These are phyloP conservation scores for Ceyx margarethae DNA, from an alignment of 2,113 vertebrate species.

Conservation along the genomic window DNA sequence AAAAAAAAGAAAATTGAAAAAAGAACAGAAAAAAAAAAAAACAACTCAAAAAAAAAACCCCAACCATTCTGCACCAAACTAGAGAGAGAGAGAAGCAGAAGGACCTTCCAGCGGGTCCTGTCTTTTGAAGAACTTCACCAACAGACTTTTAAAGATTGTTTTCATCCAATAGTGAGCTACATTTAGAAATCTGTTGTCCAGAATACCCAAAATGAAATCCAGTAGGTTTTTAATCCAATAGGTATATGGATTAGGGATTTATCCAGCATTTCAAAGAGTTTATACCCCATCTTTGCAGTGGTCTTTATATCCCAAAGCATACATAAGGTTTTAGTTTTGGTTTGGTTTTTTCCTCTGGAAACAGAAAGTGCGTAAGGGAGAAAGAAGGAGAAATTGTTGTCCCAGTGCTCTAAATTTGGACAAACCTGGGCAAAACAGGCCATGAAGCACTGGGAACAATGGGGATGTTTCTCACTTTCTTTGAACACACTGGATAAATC, in stretches of 20 bases:
- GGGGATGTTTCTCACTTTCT: conserved; percentile 23
- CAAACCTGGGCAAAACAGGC: neutral
- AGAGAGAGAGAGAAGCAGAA: conserved; percentile 61
- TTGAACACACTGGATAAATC: conserved; percentile 75
- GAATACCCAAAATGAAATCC: conserved; percentile 70
- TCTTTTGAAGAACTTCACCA: conserved; percentile 73
- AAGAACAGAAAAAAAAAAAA: conserved; percentile 41
- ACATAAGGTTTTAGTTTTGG: neutral
- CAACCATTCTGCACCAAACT: conserved; percentile 75
- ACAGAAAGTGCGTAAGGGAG: neutral
- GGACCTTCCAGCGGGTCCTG: conserved; percentile 51
- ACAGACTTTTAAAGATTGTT: conserved; percentile 81
- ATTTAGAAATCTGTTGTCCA: conserved; percentile 71
- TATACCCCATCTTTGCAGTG: neutral
- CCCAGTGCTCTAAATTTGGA: neutral
- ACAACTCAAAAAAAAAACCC: neutral
- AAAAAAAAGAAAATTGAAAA: conserved; percentile 62
- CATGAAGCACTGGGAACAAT: neutral
- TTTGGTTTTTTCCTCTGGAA: neutral
- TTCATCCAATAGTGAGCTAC: conserved; percentile 75
- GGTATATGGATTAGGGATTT: conserved; percentile 74
- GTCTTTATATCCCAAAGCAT: neutral
- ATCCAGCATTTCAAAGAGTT: conserved; percentile 73
- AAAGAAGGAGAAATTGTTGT: neutral
- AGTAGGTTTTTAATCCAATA: conserved; percentile 69